Evolutionary conservation across 2,113 vertebrate species (phyloP), one percentile per base, ranked within the genome.

Genomic region (Cyanoderma ruficeps): DNA sequence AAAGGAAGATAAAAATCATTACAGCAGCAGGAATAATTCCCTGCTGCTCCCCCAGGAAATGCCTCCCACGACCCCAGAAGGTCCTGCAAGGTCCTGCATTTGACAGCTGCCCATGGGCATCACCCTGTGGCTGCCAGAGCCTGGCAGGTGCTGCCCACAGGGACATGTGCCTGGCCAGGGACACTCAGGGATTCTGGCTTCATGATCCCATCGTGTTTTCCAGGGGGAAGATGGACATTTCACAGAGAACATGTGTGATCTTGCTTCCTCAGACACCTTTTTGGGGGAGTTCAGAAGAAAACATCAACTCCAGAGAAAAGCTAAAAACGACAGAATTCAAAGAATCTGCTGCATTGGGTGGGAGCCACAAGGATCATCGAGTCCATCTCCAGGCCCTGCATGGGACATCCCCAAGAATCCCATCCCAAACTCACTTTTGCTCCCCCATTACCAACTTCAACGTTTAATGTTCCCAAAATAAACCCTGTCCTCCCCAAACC

Each of bases 71-170:
- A 4, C 22, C 37, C 71, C n/a, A 27, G 33, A 70, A 37, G 11
- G 46, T 33, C 44, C 69, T 6, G 6, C 0, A 3, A 33, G 65
- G 52, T 41, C 41, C 57, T 41, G 59, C 20, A 13, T 35, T 20
- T 20, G 4, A 31, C 59, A 77, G 64, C 47, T 6, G 15, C 52
- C 68, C 33, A 11, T 0, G 4, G 79, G 41, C 41, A 74, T 49
- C 0, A 1, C 20, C 49, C 53, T 4, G 24, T 11, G 14, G 30
- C 69, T 22, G 30, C 65, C 27, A 23, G n/a, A 30, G 49, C 33
- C 3, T 0, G 1, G 52, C 0, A 2, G 71, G 10, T 3, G 55
- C 44, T 46, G 70, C 22, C 49, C 15, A 44, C 44, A 19, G 55
- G 18, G 49, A 44, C 3, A 0, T 5, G 22, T 5, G 31, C 52